Evolutionary conservation across 2,888 invertebrate genomes (phyloP), one percentile per base, ranked within the genome.

Genomic region (Hemistola chrysoprasaria): DNA sequence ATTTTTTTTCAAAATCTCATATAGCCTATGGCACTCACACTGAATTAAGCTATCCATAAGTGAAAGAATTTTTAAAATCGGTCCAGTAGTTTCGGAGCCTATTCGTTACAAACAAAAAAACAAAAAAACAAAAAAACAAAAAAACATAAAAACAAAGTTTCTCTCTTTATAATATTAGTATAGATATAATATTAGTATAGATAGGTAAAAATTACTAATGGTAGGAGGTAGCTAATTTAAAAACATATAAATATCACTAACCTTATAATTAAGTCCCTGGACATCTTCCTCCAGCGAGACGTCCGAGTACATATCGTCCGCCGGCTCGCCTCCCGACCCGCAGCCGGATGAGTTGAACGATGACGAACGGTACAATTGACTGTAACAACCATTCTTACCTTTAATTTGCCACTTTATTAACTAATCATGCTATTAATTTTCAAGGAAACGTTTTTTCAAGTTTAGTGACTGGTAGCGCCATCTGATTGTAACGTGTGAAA

Each of bases 271-370:
- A 71, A 98, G 93, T 86, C 97, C 97, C 84, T 96, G 94, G 42
- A 98, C 95, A 85, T 97, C 97, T 77, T 98, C 97, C 78, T 95
- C 95, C 58, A 97, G 89, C 58, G 96, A 96, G 40, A 95, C 96
- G 90, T 98, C 97, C 56, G 97, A 97, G 90, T 96, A 97, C 93
- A 97, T 95, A 87, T 97, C 97, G 92, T 97, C 97, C 40, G 95
- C 95, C 69, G 95, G 95, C 86, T 97, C 96, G 83, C 96, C 96
- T 72, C 94, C 95, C 60, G 97, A 97, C 75, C 96, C 96, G 78
- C 96, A 93, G 57, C 97, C 96, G 45, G 96, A 96, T 64, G 96
- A 96, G 90, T 96, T 96, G 89, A 97, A 97, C 86, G 96, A 96
- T 75, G 96, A 95, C 78, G 96, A 96, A 78, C 97, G 93, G 90